Evolutionary conservation across 2,888 invertebrate genomes (phyloP), one percentile per base, ranked within the genome.

Genomic region (Cryptocephalus moraei): DNA sequence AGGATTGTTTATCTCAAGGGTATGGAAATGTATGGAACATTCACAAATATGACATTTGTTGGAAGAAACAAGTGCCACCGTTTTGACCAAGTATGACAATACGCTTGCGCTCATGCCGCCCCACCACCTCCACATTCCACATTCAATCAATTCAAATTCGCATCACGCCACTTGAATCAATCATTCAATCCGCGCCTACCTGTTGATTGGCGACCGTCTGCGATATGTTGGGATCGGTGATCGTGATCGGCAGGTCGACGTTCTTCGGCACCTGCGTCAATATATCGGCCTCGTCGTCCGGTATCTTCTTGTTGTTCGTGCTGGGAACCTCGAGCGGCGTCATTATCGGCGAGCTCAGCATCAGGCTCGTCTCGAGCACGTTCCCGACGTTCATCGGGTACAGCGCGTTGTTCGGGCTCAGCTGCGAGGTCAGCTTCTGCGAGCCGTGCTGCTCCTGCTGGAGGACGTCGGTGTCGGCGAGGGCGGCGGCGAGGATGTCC

Each of bases 301-400:
- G 59, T 45, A 63, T 68, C 56, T 61, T 74, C 62, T 59, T 74
- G 53, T 46, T 69, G 64, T 62, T 72, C 52, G 54, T 71, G 59
- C 63, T 80, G 6, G 86, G 86, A 22, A 83, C 77, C 67, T 88
- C 88, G 31, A 84, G 69, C 0, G 88, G 83, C 1, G 88, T 84
- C 89, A 89, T 89, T 45, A 89, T 89, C 0, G 89, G 82, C 2
- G 81, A 85, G 66, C 83, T 86, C 62, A 86, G 79, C 11, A 87
- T 73, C 4, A 84, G 75, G 56, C 84, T 87, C 0, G 88, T 88
- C 66, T 87, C 88, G 4, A 82, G 78, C 0, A 86, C 84, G 52
- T 80, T 77, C 48, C 81, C 69, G 31, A 74, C 73, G 46, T 73
- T 72, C 59, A 75, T 71, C 50, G 80, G 73, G 68, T 79, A 73